Conservation (phyloP, 2,113 vertebrate species). For the Forbesichthys agassizii region DNA sequence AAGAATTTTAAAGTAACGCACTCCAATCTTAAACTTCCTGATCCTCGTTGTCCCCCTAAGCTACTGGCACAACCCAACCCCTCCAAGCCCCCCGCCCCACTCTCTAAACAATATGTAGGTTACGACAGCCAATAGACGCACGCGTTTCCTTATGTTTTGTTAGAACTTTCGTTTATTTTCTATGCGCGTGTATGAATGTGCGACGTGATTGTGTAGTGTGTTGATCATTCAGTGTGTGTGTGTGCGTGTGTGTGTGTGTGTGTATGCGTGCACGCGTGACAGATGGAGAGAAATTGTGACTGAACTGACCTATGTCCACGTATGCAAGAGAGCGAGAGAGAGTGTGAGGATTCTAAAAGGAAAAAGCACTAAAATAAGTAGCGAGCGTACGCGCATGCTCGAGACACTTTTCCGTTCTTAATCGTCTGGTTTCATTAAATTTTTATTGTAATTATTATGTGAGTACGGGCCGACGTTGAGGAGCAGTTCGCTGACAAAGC, state of each 20-base stretch:
- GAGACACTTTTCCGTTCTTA: slow-evolving; percentile 16
- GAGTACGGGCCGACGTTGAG: slow-evolving; percentile 34
- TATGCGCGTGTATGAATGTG: slow-evolving; percentile 52
- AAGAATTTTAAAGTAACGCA: slow-evolving; percentile 62
- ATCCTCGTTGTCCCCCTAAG: slow-evolving; percentile 48
- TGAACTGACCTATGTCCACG: slow-evolving; percentile 9
- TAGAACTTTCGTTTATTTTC: slow-evolving; percentile 38
- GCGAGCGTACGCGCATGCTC: slow-evolving; percentile 47
- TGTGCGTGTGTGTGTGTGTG: neutral
- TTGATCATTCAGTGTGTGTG: slow-evolving; percentile 5
- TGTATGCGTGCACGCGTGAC: neutral
- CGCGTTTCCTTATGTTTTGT: slow-evolving; percentile 6
- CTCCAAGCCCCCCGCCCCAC: neutral
- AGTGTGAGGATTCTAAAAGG: slow-evolving; percentile 24
- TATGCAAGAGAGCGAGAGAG: neutral
- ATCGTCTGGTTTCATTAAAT: slow-evolving; percentile 36
- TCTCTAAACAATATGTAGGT: slow-evolving; percentile 58
- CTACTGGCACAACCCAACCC: slow-evolving; percentile 68
- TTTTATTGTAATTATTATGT: slow-evolving; percentile 15
- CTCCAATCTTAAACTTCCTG: slow-evolving; percentile 72
- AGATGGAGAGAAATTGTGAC: slow-evolving; percentile 16
- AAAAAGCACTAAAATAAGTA: slow-evolving; percentile 52
- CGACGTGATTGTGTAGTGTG: slow-evolving; percentile 30
- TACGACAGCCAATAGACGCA: slow-evolving; percentile 75
- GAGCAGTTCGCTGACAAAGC: slow-evolving; percentile 51